Evolutionary conservation across 1,140 invertebrate genomes (phyloP), one percentile per base, ranked within the genome.

Genomic region (Hyphantria cunea): DNA sequence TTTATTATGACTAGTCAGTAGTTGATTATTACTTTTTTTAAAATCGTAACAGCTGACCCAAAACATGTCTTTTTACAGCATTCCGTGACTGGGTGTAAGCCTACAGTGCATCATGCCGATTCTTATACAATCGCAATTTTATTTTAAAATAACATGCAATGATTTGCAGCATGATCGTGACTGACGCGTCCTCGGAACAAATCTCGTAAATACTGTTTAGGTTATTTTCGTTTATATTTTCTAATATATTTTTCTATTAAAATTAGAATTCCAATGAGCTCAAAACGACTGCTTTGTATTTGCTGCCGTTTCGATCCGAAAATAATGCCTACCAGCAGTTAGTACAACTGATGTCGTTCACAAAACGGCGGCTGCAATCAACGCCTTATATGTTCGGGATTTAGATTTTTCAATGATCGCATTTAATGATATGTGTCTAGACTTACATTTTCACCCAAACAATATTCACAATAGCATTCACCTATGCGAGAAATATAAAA

Each of bases 401-500:
- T 5, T 25, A n/a, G 17, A 3, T 25, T 25, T 25, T 25, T 25
- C 17, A 25, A 25, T 25, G 17, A 25, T 39, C 37, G n/a, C 37
- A 39, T 7, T 39, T 39, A 3, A 39, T 39, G 37, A 39, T 39
- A 58, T 58, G 31, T 56, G 48, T 39, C 55, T 60, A 50, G 10
- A 13, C 33, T 12, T 49, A 59, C 41, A 31, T 48, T 59, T 34
- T 41, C 49, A 60, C 56, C 56, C 47, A 58, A 56, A 50, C 50
- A 58, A 60, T 59, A 55, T 58, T 33, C 55, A 32, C 55, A 37
- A 13, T 45, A 45, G 55, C 47, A 53, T 48, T 48, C 44, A 44
- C 39, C 15, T 53, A 53, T 66, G 50, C 52, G 44, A 52, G 42
- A 55, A 50, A 59, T 56, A 66, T 59, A 60, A 61, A 52, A 58